A percentile compares a stretch with the other conserved stretches of the same genome.
phyloP scores from a whole-genome alignment of 2,888 invertebrate species.

The Leptothorax acervorum region DNA sequence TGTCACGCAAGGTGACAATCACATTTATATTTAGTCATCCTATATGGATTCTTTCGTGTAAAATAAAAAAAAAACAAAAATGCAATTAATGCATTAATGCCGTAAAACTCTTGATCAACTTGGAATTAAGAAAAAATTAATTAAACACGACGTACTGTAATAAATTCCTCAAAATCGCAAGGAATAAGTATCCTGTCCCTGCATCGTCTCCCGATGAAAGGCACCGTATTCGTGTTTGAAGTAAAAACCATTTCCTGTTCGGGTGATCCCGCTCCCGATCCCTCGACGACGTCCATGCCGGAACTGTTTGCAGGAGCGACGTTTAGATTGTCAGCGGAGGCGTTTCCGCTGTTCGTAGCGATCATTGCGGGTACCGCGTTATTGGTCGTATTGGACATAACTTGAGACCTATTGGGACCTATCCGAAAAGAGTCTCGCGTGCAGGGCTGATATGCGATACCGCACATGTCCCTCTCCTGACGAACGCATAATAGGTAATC shows the following conservation, averaged over 20 bases:
- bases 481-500: conserved; percentile 92
- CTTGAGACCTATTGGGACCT: conserved; percentile 85
- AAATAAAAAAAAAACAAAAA: not conserved
- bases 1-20: not conserved
- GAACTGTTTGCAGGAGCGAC: conserved; percentile 34
- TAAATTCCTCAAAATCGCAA: conserved; percentile 94
- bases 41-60: not conserved
- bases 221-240: conserved; percentile 71
- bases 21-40: not conserved
- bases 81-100: not conserved
- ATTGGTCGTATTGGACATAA: conserved; percentile 27
- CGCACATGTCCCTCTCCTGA: conserved; percentile 90
- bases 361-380: not conserved
- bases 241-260: conserved; percentile 53
- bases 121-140: not conserved
- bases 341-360: conserved; percentile 35
- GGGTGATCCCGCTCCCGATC: conserved; percentile 84
- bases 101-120: not conserved
- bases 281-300: conserved; percentile 73
- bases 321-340: conserved; percentile 27
- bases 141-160: conserved; percentile 86
- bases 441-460: conserved; percentile 92
- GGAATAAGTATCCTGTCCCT: conserved; percentile 92
- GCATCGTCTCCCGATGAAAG: conserved; percentile 87
- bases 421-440: conserved; percentile 92